phyloP scores from a whole-genome alignment of 2,113 vertebrate species.

The Anarrhichthys ocellatus region DNA sequence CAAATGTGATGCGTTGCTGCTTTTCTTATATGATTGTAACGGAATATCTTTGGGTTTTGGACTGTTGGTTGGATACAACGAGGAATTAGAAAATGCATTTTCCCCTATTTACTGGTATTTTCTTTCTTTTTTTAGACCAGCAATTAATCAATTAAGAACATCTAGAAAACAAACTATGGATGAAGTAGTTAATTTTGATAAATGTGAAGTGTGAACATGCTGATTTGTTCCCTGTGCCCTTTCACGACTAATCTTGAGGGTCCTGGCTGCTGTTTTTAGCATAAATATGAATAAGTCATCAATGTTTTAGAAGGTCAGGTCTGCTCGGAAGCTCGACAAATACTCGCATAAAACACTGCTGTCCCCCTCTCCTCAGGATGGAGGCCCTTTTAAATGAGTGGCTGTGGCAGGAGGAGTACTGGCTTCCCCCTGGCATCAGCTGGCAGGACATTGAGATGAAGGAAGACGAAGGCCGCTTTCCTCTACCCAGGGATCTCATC shows the following conservation, averaged over 20 bases:
- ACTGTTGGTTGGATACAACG: not conserved
- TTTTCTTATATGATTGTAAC: not conserved
- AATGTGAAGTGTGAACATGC: not conserved
- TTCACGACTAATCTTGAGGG: slow-evolving; percentile 9
- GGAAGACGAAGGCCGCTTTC: slow-evolving; percentile 78
- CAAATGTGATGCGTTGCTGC: not conserved
- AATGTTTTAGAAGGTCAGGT: slow-evolving; percentile 43
- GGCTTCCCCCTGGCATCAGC: slow-evolving; percentile 88
- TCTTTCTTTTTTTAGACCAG: not conserved
- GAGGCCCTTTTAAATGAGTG: slow-evolving; percentile 84
- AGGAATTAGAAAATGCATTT: not conserved
- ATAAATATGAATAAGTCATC: slow-evolving; percentile 50
- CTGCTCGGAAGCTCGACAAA: not conserved
- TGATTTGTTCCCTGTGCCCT: not conserved
- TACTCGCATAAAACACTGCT: not conserved
- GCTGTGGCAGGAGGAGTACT: slow-evolving; percentile 89
- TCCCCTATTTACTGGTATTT: not conserved
- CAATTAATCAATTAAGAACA: not conserved
- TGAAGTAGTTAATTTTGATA: not conserved
- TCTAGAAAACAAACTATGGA: not conserved
- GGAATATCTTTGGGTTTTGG: not conserved
- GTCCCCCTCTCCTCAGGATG: slow-evolving; percentile 82
- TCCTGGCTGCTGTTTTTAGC: slow-evolving; percentile 9
- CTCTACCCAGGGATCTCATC: slow-evolving; percentile 86
- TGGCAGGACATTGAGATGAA: slow-evolving; percentile 87